Base-by-base conservation (phyloP, 1,140 invertebrate species). In the Drosophila watanabei region DNA sequence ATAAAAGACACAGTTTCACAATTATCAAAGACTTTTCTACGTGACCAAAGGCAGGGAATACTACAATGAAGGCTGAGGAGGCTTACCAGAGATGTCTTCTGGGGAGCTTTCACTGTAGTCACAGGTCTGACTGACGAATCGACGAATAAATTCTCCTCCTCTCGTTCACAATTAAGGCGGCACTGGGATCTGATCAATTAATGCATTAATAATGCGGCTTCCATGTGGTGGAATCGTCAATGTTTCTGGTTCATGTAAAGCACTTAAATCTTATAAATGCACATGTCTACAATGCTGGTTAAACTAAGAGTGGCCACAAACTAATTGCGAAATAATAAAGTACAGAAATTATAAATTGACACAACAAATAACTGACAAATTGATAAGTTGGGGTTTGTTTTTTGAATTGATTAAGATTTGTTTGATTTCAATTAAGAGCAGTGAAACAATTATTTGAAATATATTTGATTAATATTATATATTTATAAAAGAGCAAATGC, bases 111-210 rank as follows among this genome's bases (percentile, higher is more conserved):
- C 62, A 46, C 62, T 65, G 43, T 37, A 33, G 65, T n/a, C 20
- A 39, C 24, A 30, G 45, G 45, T 66, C 18, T 52, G 51, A 58
- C 70, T 52, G 64, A 59, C 71, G n/a, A 65, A 69, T 72, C 39
- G 16, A 41, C 37, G 39, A 75, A 56, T 18, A 32, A 24, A 37
- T 68, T 16, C 33, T 9, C 49, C 35, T 33, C 18, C 24, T 24
- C 28, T 30, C 57, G 56, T 46, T 49, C 24, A 64, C 58, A 75
- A 75, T 75, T 49, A 56, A 49, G 48, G 48, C 60, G 66, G 28
- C 66, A 68, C 82, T 72, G 45, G 37, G 59, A 63, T 76, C 54
- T 33, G 66, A 85, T 81, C 82, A 86, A 85, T 85, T 81, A 86
- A 85, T 78, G 52, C 56, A 86, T 70, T 81, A 78, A 73, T 58